Evolutionary conservation across 2,113 vertebrate genomes (phyloP), one percentile per base, ranked within the genome.

Genomic region (Actenoides hombroni): DNA sequence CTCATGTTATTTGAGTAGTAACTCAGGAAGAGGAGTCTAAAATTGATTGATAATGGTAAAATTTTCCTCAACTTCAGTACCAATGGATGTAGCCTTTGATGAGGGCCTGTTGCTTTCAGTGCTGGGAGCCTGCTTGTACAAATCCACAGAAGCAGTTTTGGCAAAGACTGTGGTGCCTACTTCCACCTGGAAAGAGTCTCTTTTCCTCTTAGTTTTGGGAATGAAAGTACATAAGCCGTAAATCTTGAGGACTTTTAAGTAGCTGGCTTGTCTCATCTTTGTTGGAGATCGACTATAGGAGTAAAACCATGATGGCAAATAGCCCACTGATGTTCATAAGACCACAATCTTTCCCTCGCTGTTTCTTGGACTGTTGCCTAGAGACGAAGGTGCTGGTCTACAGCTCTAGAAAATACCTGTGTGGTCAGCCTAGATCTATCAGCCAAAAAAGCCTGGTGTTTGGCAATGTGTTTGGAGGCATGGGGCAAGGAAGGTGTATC

Each of bases 341-440:
- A 26, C 3, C 2, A 2, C 15, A 20, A 7, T 26, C 12, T 15
- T 12, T 2, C 5, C 6, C 17, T 26, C 1, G 0, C 8, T 25
- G 23, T 25, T 71, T 68, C 29, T 31, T 76, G 6, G 31, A 29
- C 12, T 24, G 37, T 69, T 83, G 53, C 42, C 20, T 88, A 20
- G 51, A 84, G 88, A 13, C 25, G 9, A 28, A 57, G 48, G 18
- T 65, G 29, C 26, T 67, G 60, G 23, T 33, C 11, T 65, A 25
- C 25, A 44, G 5, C 11, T 75, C n/a, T 28, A 59, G 46, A 14
- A 53, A 70, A n/a, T 28, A 33, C 5, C 35, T 37, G 2, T 20
- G 39, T 48, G 23, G 20, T 40, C n/a, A 60, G 0, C 26, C 37
- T 49, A 18, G 59, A 49, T 4, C 20, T 18, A 16, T 54, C 46